Base-by-base conservation (phyloP, 64 coral and sea anemone genomes). In the Stichodactyla mertensii region DNA sequence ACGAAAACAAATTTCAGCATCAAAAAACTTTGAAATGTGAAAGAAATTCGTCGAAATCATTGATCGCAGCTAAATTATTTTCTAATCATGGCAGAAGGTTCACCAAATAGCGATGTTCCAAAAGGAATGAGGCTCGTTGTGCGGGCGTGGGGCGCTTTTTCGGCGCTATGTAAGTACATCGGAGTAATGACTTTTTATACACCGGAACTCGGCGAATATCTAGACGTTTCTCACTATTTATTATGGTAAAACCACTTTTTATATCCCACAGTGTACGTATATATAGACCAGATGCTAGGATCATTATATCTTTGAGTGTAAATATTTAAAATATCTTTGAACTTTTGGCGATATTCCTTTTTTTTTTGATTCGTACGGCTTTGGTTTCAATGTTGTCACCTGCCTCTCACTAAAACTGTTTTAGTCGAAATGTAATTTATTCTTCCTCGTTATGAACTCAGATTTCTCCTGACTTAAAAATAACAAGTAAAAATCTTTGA, bases 81-180 rank as follows among this genome's bases (percentile, higher is more conserved):
- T 57, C 27, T 61, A 54, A 87, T 19, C 19, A 94, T 94, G 92
- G 88, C 88, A 84, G 83, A 83, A 66, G 55, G 77, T 51, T 64
- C 84, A 66, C 83, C 83, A 20, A 91, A 70, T 26, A 57, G 77
- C 52, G 93, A 88, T 23, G 52, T 95, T 66, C 97, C 97, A 4
- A 89, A 52, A 77, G 90, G 90, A 87, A 95, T 99, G 86, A 92
- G 88, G 52, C 71, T 95, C 57, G 87, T 99, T 52, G 86, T 99
- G 6, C 90, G 90, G 92, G 91, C 85, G 20, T 99, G 97, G 97
- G 97, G 97, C 60, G 89, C 88, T 56, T 90, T 99, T 23, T 99
- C 97, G 45, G 97, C 90, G n/a, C 15, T 99, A 66, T 94, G 97
- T 99, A 88, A 94, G 97, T 99, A 87, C 77, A 31, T 10, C 26